Base-by-base conservation (phyloP, 2,888 invertebrate genomes). In the Opisthograptis luteolata region DNA sequence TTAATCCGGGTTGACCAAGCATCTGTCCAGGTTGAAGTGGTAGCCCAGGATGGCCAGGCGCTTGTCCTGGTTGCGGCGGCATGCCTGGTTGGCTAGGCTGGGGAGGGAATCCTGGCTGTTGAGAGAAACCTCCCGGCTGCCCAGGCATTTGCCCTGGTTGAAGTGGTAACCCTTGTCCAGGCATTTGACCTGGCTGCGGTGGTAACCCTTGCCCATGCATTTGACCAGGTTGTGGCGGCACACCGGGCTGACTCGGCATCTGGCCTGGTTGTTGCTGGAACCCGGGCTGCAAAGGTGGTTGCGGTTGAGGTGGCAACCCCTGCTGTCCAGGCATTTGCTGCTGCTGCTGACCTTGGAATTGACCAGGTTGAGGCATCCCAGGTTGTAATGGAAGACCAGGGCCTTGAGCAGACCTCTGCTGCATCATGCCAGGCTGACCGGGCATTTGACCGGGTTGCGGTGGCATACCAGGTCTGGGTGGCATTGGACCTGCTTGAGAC, bases 91-190 rank as follows among this genome's bases (percentile, higher is more conserved):
- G 59, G 6, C 47, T 49, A 37, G 67, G 63, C 55, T 71, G 73
- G 4, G 51, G 40, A 1, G 55, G 66, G 24, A 64, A 60, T 27
- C 60, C 54, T 9, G 87, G 85, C 15, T 67, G 66, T 0, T 58
- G 48, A 9, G 71, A 61, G 28, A 70, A 41, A 14, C 70, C 58
- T n/a, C 19, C 32, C 4, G 62, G 60, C 30, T 71, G 71, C 22
- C 51, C 47, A 7, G 40, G 49, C 32, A 46, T 42, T 27, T 8
- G 46, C 0, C 77, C 75, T 32, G 71, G 64, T 45, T 65, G 75
- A 2, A 57, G 48, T 8, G 71, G 62, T 31, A 69, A 41, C 12
- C 69, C 59, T n/a, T 66, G 74, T 13, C 46, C 49, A 3, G 39
- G 50, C 20, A 27, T 25, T 9, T 14, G 30, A 0, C 76, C 73